These are phyloP conservation scores for Acropternis orthonyx DNA, from an alignment of 2,797 vertebrate genomes.

Conservation along the genomic window DNA sequence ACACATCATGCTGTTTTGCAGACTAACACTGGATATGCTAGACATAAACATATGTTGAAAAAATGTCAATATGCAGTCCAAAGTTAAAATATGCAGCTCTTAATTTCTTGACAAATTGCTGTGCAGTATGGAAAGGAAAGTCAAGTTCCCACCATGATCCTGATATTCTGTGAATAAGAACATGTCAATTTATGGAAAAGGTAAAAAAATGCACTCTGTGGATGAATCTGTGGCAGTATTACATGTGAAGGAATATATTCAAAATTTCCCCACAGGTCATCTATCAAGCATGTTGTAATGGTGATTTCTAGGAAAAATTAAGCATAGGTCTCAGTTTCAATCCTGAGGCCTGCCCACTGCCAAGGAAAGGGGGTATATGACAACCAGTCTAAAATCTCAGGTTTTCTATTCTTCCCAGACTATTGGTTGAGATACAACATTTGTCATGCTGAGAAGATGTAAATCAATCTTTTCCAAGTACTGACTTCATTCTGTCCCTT, in stretches of 20 bases:
- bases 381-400: background rate
- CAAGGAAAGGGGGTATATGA: background rate
- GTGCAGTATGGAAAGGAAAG: background rate
- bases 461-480: background rate
- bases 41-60: constrained; percentile 59
- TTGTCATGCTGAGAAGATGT: background rate
- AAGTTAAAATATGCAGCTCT: constrained; percentile 21
- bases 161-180: constrained; percentile 16
- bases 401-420: background rate
- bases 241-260: background rate
- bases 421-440: background rate
- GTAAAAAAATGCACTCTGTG: background rate
- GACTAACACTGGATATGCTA: constrained; percentile 11
- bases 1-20: constrained; percentile 18
- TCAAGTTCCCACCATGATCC: background rate
- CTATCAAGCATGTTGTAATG: background rate
- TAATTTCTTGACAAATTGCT: constrained; percentile 24
- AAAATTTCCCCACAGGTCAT: background rate
- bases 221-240: fast-evolving
- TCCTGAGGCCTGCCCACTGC: background rate
- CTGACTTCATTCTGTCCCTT: background rate
- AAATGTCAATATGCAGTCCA: constrained; percentile 22
- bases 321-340: background rate
- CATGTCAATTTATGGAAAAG: background rate
- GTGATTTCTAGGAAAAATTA: background rate